Base-by-base conservation (phyloP, 2,113 vertebrate species). In the Phylloscopus whistleri region DNA sequence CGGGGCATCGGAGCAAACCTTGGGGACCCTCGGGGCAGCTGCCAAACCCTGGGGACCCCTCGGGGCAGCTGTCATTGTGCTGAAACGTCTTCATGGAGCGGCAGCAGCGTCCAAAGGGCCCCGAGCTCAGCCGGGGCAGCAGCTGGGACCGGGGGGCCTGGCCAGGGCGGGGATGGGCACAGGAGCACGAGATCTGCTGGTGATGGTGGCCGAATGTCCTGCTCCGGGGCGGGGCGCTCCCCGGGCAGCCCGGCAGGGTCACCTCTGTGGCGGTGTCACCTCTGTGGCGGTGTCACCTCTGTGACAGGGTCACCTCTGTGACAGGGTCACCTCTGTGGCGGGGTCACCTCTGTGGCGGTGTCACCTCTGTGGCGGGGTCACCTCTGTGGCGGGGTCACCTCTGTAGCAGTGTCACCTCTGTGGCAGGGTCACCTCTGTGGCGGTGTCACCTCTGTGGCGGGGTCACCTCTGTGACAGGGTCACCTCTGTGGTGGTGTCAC, bases 201-300 rank as follows among this genome's bases (percentile, higher is more conserved):
- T 16, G 5, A 7, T 3, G 5, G 19, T 9, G 16, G 2, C 24
- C 16, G 33, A 23, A 2, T 7, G 48, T 30, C 22, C 84, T 13
- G 76, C 1, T 4, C 3, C 1, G 0, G 9, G 41, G 24, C 11
- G 46, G 26, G 58, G 6, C 31, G 70, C 3, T 70, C 46, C 1
- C 2, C 31, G 5, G 62, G 91, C 46, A 62, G 59, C 49, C 53
- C 5, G 23, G 49, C n/a, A 48, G 19, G 1, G 1, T 43, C 59
- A 17, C 46, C 60, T 28, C 44, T n/a, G n/a, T n/a, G n/a, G n/a
- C n/a, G n/a, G n/a, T n/a, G n/a, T n/a, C n/a, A n/a, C n/a, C n/a
- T n/a, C n/a, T n/a, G n/a, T n/a, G n/a, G n/a, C n/a, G n/a, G n/a
- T n/a, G n/a, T n/a, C n/a, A n/a, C n/a, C n/a, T n/a, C n/a, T n/a